phyloP scores from a whole-genome alignment of 2,113 vertebrate species.

The Hepsetus odoe region DNA sequence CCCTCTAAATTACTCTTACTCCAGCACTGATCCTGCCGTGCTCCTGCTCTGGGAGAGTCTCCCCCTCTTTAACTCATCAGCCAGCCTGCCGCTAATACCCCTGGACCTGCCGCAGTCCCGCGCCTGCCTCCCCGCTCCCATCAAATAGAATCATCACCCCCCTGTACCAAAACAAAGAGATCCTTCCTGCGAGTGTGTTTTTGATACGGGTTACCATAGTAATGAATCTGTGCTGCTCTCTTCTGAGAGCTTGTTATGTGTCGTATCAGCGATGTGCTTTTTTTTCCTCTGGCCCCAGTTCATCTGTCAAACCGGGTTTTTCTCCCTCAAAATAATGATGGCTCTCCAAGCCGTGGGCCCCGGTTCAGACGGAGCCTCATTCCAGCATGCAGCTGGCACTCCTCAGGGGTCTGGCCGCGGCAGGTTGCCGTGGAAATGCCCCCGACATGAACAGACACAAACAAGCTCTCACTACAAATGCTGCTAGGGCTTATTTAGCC shows the following conservation, averaged over 20 bases:
- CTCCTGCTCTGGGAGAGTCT: conserved; percentile 63
- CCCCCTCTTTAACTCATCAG: conserved; percentile 69
- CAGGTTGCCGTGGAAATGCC: conserved; percentile 67
- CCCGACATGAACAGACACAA: conserved; percentile 68
- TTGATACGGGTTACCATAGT: conserved; percentile 94
- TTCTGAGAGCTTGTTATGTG: conserved; percentile 99
- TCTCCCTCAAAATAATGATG: conserved; percentile 99
- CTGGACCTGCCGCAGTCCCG: conserved; percentile 66
- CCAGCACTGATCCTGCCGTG: conserved; percentile 64
- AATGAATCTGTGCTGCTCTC: conserved; percentile 93
- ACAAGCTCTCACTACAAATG: conserved; percentile 69
- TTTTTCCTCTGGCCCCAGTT: conserved; percentile 80
- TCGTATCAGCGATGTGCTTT: conserved; percentile 88
- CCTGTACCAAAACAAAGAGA: conserved; percentile 94
- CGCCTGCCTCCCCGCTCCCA: conserved; percentile 82
- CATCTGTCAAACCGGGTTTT: conserved; percentile 99
- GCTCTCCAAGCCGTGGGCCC: conserved; percentile 87
- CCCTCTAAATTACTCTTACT: conserved; percentile 74
- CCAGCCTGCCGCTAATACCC: conserved; percentile 66
- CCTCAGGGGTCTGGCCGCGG: conserved; percentile 64
- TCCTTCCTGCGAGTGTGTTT: conserved; percentile 90
- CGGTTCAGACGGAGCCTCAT: conserved; percentile 81
- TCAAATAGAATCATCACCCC: conserved; percentile 96
- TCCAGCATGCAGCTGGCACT: conserved; percentile 67
- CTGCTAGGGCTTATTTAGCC: conserved; percentile 58